Base-by-base conservation (phyloP, 2,113 vertebrate species). In the Saimiri boliviensis region DNA sequence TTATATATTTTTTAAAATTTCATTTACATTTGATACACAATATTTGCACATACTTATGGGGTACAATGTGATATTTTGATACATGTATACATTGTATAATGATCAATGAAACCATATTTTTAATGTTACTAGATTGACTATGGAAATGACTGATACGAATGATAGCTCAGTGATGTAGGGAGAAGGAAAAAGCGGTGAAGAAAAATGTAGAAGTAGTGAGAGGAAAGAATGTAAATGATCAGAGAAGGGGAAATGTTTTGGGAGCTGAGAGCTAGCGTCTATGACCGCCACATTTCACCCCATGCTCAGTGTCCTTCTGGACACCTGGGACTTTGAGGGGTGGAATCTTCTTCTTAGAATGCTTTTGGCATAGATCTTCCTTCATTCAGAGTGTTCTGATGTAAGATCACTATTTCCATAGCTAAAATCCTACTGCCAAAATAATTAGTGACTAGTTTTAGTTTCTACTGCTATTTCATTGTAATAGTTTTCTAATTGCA, bases 381-480 rank as follows among this genome's bases (percentile, higher is more conserved):
- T 79, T 8, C 6, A 52, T 70, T 96, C 49, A 73, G 32, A 66
- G 91, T 56, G 76, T 90, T 87, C 89, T 60, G 5, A 81, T 70
- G 7, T 88, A 20, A 68, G 25, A 8, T 56, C 79, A 35, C 58
- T 68, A 58, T 89, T 91, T 82, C 23, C 11, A 20, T 54, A 92
- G 27, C 45, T 95, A 60, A 70, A 88, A 79, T 91, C 27, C 32
- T 77, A 3, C 21, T 91, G 63, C 25, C 66, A 56, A 68, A 86
- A 79, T 85, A 37, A 6, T 54, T 13, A 86, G n/a, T 63, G 79
- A 35, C 20, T 93, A 45, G 60, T 96, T 94, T 86, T 42, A 79
- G 49, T 89, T 93, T 92, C 37, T 93, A 20, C 20, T 60, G 58
- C 21, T 94, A 87, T 58, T 66, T 96, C 42, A 40, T 92, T 12